Base-by-base conservation (phyloP, 64 coral and sea anemone species). In the Porites lutea region DNA sequence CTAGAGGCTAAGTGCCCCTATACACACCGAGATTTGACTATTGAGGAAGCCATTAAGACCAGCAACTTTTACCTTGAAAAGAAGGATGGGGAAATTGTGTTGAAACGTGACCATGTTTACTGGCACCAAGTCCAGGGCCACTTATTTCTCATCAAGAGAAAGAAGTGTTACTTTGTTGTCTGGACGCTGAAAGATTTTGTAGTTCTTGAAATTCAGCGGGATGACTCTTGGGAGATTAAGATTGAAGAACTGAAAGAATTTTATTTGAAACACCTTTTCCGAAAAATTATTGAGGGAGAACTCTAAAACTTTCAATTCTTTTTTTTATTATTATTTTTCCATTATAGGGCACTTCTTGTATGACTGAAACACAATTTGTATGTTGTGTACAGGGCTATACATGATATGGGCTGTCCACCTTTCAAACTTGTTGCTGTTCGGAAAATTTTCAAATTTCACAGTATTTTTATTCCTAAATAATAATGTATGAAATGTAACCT, bases 41-140 rank as follows among this genome's bases (percentile, higher is more conserved):
- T 87, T 60, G 61, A 71, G 53, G 48, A 48, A 13, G 84, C 84
- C 52, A 50, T 74, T 72, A 53, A 19, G 8, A 74, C 19, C 27
- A 71, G 47, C 16, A 49, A 19, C 62, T 68, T 86, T 48, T 86
- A 22, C n/a, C 61, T 86, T 9, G 4, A 60, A 86, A 55, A 75
- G 66, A 52, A 71, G 19, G 66, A 72, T 72, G 83, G 83, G 20
- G 15, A 87, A 20, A 37, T 76, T 87, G 18, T 49, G 8, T 21
- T 87, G 18, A 87, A 87, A 51, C 43, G 16, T n/a, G 50, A 75
- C n/a, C 86, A 75, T 51, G 52, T 75, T 13, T 88, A 88, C 43
- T 88, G 86, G 86, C 71, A 88, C 59, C 86, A 88, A 75, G 53
- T 88, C 55, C 86, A 75, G 47, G 86, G 86, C 16, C 71, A 88